Evolutionary conservation across 2,888 invertebrate genomes (phyloP).

Genomic region (Phyllotreta striolata): DNA sequence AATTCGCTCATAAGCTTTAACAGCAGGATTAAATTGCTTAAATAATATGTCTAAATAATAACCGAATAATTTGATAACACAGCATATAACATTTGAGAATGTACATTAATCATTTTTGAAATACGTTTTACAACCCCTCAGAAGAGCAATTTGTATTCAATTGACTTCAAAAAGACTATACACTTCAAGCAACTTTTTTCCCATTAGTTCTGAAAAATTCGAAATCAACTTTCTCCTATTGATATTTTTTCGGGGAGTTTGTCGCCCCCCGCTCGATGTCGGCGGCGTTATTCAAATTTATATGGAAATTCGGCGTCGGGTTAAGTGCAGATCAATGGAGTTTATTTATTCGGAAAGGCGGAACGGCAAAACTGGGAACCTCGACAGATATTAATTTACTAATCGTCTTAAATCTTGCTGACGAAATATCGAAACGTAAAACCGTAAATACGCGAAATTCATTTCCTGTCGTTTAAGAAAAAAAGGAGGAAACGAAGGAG

Average conservation of each 20-base stretch:
- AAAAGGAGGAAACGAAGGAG: constrained; percentile 3
- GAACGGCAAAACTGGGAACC: constrained; percentile 16
- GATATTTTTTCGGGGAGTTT: not conserved
- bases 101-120: too few relatives aligned
- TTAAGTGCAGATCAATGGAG: constrained; percentile 28
- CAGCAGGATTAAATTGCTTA: too few relatives aligned
- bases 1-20: too few relatives aligned
- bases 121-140: too few relatives aligned
- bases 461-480: constrained; percentile 19
- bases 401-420: constrained; percentile 51
- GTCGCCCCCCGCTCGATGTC: not conserved
- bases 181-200: too few relatives aligned
- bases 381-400: constrained; percentile 47
- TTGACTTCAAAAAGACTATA: too few relatives aligned
- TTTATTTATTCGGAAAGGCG: constrained; percentile 19
- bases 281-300: constrained; percentile 7
- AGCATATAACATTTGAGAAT: too few relatives aligned
- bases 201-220: too few relatives aligned
- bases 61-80: too few relatives aligned
- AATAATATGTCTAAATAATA: too few relatives aligned
- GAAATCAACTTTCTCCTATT: not conserved
- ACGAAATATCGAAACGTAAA: constrained; percentile 46
- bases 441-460: constrained; percentile 43
- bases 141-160: too few relatives aligned
- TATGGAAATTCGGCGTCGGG: constrained; percentile 21